Evolutionary conservation across 2,113 vertebrate genomes (phyloP).

Genomic region (Eptatretus burgeri): DNA sequence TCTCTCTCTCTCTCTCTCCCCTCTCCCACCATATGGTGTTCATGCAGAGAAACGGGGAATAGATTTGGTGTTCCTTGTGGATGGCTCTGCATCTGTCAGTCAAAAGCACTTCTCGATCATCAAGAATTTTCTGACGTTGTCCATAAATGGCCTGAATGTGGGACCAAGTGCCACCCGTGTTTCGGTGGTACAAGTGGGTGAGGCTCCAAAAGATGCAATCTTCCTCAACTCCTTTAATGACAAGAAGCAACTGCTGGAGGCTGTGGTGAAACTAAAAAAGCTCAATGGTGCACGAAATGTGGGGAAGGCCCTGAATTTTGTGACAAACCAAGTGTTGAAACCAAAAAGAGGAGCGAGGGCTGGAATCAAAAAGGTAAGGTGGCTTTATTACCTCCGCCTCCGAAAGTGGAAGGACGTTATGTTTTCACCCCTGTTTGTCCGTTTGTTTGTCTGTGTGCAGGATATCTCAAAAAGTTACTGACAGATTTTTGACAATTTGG

Average conservation of each 20-base stretch:
- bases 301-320: neutral
- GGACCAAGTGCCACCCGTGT: neutral
- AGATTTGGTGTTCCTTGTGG: neutral
- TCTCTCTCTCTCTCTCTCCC: too few relatives aligned
- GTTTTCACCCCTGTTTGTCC: too few relatives aligned
- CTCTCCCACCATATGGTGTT: too few relatives aligned
- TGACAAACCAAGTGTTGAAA: neutral
- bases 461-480: too few relatives aligned
- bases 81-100: neutral
- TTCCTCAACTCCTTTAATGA: neutral
- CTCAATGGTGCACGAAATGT: neutral
- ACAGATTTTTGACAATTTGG: too few relatives aligned
- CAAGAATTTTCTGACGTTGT: neutral
- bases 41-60: too few relatives aligned
- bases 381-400: too few relatives aligned
- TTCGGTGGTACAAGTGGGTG: neutral
- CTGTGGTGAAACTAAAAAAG: neutral
- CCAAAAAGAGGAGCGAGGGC: neutral
- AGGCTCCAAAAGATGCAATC: neutral
- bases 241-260: conserved; percentile 1
- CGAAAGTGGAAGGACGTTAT: too few relatives aligned
- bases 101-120: neutral
- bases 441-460: too few relatives aligned
- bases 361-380: too few relatives aligned
- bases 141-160: neutral